Conservation (phyloP, 2,888 invertebrate species). For the Crematogaster levior region DNA sequence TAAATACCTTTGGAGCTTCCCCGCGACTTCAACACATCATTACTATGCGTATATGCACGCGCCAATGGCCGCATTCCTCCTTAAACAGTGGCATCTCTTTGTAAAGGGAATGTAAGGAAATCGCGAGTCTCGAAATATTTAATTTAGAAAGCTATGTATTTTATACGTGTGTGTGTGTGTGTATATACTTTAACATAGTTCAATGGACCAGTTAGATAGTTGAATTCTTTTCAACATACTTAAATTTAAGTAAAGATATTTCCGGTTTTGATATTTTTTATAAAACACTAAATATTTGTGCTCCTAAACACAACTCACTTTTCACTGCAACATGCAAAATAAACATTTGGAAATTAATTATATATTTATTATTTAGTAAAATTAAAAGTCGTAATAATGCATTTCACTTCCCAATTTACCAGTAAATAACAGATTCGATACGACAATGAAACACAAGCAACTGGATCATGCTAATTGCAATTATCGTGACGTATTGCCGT, state of each 20-base stretch:
- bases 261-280: not conserved
- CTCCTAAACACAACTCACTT: not conserved
- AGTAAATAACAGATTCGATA: conserved; percentile 21
- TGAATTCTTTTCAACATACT: not conserved
- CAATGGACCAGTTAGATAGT: too few relatives aligned
- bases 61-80: not conserved
- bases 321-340: not conserved
- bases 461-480: conserved; percentile 40
- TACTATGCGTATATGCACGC: conserved; percentile 35
- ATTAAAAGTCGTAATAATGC: not conserved
- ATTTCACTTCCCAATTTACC: conserved; percentile 5
- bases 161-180: too few relatives aligned
- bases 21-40: conserved; percentile 66
- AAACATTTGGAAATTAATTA: not conserved
- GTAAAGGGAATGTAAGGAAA: not conserved
- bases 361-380: not conserved
- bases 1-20: conserved; percentile 69
- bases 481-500: conserved; percentile 40
- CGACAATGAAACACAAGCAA: not conserved
- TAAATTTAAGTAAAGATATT: not conserved
- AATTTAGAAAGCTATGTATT: not conserved
- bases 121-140: not conserved
- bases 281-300: not conserved
- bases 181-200: too few relatives aligned
- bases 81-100: conserved; percentile 10